Evolutionary conservation across 2,797 vertebrate species (phyloP).

Genomic region (Tarsius wallacei): DNA sequence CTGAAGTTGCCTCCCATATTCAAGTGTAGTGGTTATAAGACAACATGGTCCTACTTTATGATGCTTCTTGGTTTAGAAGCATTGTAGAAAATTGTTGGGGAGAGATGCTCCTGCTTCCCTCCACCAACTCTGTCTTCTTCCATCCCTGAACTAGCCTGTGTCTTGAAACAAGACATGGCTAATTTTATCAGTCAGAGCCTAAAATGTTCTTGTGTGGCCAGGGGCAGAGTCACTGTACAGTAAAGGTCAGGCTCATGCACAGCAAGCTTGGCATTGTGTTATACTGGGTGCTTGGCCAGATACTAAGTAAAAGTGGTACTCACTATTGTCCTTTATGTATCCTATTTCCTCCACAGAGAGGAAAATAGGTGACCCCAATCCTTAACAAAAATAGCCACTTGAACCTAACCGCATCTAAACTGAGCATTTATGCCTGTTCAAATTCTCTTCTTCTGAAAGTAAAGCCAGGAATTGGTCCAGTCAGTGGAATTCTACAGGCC

Average conservation of each 20-base stretch:
- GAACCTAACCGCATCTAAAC: neutral
- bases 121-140: neutral
- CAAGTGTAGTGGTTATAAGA: neutral
- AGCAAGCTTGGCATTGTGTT: neutral
- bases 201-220: neutral
- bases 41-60: neutral
- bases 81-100: neutral
- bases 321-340: neutral
- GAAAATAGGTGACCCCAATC: neutral
- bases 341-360: neutral
- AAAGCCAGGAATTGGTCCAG: rapidly evolving
- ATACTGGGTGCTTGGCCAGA: neutral
- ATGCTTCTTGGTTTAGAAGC: neutral
- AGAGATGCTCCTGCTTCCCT: neutral
- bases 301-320: neutral
- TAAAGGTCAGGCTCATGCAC: rapidly evolving
- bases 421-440: neutral
- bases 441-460: neutral
- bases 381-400: neutral
- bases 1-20: neutral
- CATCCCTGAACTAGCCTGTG: neutral
- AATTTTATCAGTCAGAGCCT: neutral
- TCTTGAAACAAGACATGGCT: neutral
- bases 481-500: neutral
- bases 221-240: no score